phyloP scores from a whole-genome alignment of 2,797 vertebrate genomes.

The Premnoplex brunnescens region DNA sequence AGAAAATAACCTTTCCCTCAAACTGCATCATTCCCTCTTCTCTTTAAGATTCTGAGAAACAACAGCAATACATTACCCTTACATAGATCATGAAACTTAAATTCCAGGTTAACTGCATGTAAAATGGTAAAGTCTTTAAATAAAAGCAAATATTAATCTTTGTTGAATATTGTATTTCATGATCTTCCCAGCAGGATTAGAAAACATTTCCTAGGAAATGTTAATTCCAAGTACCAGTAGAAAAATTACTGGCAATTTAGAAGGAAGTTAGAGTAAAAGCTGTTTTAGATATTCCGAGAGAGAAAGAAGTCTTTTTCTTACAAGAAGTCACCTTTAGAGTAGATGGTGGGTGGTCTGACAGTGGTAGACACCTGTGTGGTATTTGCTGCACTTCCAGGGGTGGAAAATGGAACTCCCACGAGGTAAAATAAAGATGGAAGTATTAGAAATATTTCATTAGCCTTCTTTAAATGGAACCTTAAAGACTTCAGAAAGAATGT shows the following conservation, averaged over 20 bases:
- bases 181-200: background rate
- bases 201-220: background rate
- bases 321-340: background rate
- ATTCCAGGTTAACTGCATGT: background rate
- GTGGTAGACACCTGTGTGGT: background rate
- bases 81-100: too few species aligned
- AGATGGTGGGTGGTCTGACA: background rate
- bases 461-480: background rate
- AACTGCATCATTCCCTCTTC: too few species aligned
- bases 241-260: background rate
- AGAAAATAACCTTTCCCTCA: too few species aligned
- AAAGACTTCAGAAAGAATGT: background rate
- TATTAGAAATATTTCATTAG: background rate
- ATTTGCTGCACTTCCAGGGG: accelerated
- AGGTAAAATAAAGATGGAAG: background rate
- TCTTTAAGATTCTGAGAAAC: too few species aligned
- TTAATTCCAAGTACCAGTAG: background rate
- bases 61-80: too few species aligned
- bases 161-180: background rate
- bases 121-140: background rate
- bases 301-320: background rate
- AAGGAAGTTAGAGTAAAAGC: background rate
- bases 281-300: background rate
- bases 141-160: background rate
- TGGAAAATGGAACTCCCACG: background rate